Base-by-base conservation (phyloP, 2,113 vertebrate species). In the Pollimyrus isidori region DNA sequence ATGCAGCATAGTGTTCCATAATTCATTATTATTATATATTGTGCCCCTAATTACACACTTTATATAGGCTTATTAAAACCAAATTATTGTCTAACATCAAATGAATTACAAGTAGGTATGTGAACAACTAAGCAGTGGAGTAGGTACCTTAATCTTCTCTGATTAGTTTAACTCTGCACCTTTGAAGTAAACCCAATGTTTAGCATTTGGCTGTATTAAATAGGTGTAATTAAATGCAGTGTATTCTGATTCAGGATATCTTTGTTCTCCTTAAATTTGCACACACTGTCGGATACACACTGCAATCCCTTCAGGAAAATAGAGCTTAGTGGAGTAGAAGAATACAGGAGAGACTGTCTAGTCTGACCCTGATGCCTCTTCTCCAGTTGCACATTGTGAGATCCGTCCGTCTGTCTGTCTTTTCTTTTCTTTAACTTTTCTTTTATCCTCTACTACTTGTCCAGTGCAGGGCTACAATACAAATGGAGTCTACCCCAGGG, bases 1-100 rank as follows among this genome's bases (percentile, higher is more conserved):
- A 26, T 86, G 48, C 10, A 82, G 15, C 82, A 84, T 84, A 84
- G 45, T 46, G 21, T 84, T 45, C 15, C 84, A 49, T 26, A 86
- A n/a, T 86, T 87, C 48, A 87, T 53, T 86, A 53, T 84, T 45
- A 39, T 46, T 84, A 45, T 46, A 84, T 84, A 84, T 35, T 87
- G 85, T 53, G 13, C 30, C 45, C 48, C 83, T 50, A 50, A 86
- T 86, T 30, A 30, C 83, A 50, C 21, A 48, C 45, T 86, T 86
- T 86, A 86, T 87, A 17, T 15, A 87, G 48, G 50, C 85, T 84
- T 53, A 87, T 87, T 87, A 53, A 87, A 87, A 30, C 49, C 85
- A 35, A 53, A 53, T 87, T 56, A 87, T 35, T 39, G 48, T 87
- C 26, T 87, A 15, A 87, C 26, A 87, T 87, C 15, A 53, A 87